Evolutionary conservation across 1,140 invertebrate genomes (phyloP), one percentile per base, ranked within the genome.

Genomic region (Drosophila parvula): DNA sequence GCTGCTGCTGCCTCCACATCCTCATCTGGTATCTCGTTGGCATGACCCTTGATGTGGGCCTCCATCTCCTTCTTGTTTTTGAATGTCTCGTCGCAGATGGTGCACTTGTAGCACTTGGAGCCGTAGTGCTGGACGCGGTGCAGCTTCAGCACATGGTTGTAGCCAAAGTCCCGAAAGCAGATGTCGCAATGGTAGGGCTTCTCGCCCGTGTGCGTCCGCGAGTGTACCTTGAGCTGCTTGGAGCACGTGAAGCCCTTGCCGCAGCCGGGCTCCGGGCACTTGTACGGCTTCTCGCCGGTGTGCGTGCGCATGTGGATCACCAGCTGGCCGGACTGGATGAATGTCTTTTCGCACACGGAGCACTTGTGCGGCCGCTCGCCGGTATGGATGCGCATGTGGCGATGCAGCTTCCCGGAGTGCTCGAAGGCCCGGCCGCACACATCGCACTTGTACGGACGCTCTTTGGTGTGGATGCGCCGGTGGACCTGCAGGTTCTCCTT

Each of bases 291-390:
- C 93, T 98, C 97, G 1, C 97, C 94, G 0, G 98, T 99, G 92
- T 99, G 96, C 0, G 96, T 97, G 16, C 96, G 93, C 93, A 96
- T 95, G 86, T 97, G 96, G 67, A 97, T 97, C 0, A 97, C 96
- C 65, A 97, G 89, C 81, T 97, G 96, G 4, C 98, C 96, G 40
- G 96, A 97, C 88, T 97, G 96, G 30, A 98, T 97, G 90, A 98
- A 98, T 0, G 97, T 97, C 91, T 98, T 98, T 56, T 95, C 95
- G 91, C 98, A 99, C 48, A 98, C 95, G n/a, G 95, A 95, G 91
- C 98, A 99, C 81, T 97, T 97, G 92, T 98, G 98, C 0, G 98
- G 98, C 27, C 98, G 94, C 92, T 99, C 98, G 0, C 98, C 95
- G 0, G 97, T 98, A 90, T 98, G 97, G 73, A 97, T 98, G 51